phyloP scores from a whole-genome alignment of 2,113 vertebrate species.

The Toxostoma redivivum region DNA sequence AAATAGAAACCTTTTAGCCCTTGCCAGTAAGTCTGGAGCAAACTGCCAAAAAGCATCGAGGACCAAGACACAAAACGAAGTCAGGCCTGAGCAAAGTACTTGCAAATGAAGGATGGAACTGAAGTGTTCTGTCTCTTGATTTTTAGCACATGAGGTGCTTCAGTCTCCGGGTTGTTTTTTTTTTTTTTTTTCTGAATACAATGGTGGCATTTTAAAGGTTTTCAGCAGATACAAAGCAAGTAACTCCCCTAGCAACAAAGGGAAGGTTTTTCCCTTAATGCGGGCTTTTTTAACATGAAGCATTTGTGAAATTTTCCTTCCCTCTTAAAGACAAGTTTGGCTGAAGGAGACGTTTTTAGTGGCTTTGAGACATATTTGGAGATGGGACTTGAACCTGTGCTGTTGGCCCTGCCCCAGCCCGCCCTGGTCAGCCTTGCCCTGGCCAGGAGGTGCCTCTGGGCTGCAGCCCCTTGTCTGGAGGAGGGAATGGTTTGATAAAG shows the following conservation, averaged over 20 bases:
- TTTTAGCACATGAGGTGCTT: neutral
- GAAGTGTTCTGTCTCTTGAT: neutral
- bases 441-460: neutral
- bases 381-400: neutral
- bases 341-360: neutral
- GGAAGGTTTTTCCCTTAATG: neutral
- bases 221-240: neutral
- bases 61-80: conserved; percentile 17
- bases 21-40: conserved; percentile 67
- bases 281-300: neutral
- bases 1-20: conserved; percentile 63
- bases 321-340: neutral
- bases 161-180: neutral
- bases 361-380: neutral
- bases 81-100: conserved; percentile 27
- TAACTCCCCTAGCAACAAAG: conserved; percentile 42
- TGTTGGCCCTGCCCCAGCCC: neutral
- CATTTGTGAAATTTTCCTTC: neutral
- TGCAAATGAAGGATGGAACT: neutral
- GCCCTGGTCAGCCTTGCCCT: neutral
- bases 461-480: neutral
- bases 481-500: accelerated
- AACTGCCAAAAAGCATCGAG: conserved; percentile 49
- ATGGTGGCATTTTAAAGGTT: neutral
- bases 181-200: neutral